phyloP scores from a whole-genome alignment of 2,797 vertebrate species.

The Crenichthys baileyi region DNA sequence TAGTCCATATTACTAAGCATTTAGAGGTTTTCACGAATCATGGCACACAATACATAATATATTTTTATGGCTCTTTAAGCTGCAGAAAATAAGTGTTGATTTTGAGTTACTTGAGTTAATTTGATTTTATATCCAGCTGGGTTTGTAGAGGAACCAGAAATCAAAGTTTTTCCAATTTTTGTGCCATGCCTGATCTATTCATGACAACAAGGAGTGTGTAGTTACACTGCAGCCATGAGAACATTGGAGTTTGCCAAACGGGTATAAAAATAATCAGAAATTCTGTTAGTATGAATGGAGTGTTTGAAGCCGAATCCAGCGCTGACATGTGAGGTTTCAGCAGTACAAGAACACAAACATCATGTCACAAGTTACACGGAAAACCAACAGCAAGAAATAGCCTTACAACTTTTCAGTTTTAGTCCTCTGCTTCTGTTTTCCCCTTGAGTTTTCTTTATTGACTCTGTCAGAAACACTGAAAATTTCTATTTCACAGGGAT shows the following conservation, averaged over 20 bases:
- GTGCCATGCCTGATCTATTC: slow-evolving; percentile 24
- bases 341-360: slow-evolving; percentile 39
- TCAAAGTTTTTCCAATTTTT: neutral
- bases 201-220: slow-evolving; percentile 8
- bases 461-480: slow-evolving; percentile 20
- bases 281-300: slow-evolving; percentile 29
- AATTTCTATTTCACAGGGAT: slow-evolving; percentile 11
- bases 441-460: slow-evolving; percentile 23
- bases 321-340: slow-evolving; percentile 28
- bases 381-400: slow-evolving; percentile 13
- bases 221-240: slow-evolving; percentile 9
- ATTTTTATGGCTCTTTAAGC: neutral
- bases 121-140: slow-evolving; percentile 13
- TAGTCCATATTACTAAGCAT: neutral
- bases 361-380: slow-evolving; percentile 18
- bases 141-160: slow-evolving; percentile 7
- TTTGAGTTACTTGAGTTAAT: neutral
- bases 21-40: neutral
- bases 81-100: neutral
- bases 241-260: slow-evolving; percentile 20
- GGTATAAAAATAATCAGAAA: slow-evolving; percentile 34
- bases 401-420: slow-evolving; percentile 26
- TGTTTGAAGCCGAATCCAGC: slow-evolving; percentile 17
- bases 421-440: neutral
- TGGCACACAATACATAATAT: neutral